These are phyloP conservation scores for Anguilla japonica DNA, from an alignment of 2,113 vertebrate genomes.

Conservation along the genomic window DNA sequence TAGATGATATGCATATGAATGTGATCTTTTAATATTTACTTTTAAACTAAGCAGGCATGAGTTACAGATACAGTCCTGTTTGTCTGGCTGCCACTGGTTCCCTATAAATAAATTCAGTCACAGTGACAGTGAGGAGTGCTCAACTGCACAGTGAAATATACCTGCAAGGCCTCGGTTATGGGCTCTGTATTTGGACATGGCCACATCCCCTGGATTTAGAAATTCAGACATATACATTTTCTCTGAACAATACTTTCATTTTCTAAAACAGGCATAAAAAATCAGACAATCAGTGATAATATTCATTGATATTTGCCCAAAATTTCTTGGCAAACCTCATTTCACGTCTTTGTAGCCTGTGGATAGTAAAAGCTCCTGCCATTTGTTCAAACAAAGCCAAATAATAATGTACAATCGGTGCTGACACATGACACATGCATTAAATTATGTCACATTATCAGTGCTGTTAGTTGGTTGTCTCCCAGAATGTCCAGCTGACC, in stretches of 20 bases:
- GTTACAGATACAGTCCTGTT: neutral
- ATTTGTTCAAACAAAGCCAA: neutral
- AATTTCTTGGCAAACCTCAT: neutral
- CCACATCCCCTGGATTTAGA: neutral
- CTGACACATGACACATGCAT: neutral
- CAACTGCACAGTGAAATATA: neutral
- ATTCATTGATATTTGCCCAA: neutral
- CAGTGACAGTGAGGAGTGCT: neutral
- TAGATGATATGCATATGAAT: too few relatives aligned
- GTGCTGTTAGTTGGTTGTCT: neutral
- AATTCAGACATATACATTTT: neutral
- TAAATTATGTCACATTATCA: neutral
- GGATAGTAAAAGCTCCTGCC: neutral
- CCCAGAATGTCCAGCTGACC: neutral
- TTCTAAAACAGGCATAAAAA: neutral
- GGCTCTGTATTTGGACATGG: neutral
- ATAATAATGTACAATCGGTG: neutral
- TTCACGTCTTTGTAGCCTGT: neutral
- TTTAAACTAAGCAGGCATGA: neutral
- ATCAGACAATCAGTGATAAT: neutral
- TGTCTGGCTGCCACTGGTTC: neutral
- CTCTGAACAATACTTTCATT: neutral
- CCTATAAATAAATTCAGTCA: neutral
- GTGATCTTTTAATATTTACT: neutral
- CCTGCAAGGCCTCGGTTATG: neutral